phyloP scores from a whole-genome alignment of 2,113 vertebrate genomes.

The Toxotes jaculatrix region DNA sequence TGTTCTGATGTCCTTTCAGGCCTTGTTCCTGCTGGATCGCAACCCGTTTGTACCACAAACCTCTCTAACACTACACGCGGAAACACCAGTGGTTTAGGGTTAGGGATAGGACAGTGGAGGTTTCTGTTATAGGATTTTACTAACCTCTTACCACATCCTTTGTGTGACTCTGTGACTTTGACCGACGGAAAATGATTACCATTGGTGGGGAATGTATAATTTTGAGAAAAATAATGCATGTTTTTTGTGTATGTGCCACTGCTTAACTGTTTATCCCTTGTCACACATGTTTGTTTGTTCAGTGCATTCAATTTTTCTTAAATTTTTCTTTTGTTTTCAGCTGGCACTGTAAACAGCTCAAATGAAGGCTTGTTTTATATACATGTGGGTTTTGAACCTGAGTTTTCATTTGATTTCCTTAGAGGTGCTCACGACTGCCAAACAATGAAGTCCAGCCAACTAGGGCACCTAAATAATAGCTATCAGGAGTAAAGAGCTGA shows the following conservation, averaged over 20 bases:
- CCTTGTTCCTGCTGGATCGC: constrained; percentile 67
- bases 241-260: constrained; percentile 7
- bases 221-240: neutral
- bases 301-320: neutral
- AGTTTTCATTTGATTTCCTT: constrained; percentile 71
- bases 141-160: constrained; percentile 67
- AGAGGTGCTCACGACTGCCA: constrained; percentile 70
- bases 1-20: constrained; percentile 69
- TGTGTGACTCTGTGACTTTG: constrained; percentile 47
- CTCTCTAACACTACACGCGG: constrained; percentile 60
- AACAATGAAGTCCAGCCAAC: constrained; percentile 71
- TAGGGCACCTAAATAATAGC: constrained; percentile 78
- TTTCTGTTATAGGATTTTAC: constrained; percentile 59
- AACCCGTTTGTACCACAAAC: constrained; percentile 68
- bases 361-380: constrained; percentile 50
- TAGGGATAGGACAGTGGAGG: constrained; percentile 65
- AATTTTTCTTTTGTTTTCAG: constrained; percentile 34
- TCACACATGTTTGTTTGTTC: neutral
- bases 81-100: constrained; percentile 75
- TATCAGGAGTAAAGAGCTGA: constrained; percentile 64
- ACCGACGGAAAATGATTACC: constrained; percentile 30
- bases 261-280: constrained; percentile 11
- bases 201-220: constrained; percentile 11
- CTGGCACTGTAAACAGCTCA: constrained; percentile 24
- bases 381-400: constrained; percentile 60